A percentile compares a stretch with the other conserved stretches of the same genome.
Evolutionary conservation across 2,113 vertebrate genomes (phyloP).

Genomic region (Spermophilus dauricus): DNA sequence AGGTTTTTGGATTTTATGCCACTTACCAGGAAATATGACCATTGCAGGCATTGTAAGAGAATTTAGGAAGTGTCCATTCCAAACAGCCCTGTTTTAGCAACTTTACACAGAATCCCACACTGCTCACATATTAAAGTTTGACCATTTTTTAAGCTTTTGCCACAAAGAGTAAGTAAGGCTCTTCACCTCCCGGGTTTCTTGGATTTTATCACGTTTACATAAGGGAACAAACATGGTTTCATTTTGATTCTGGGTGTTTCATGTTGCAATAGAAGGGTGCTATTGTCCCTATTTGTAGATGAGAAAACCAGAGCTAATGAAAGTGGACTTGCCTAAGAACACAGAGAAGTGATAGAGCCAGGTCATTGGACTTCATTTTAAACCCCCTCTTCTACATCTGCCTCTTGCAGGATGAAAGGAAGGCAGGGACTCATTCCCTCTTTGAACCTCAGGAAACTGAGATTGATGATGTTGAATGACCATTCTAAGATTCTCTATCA

Average conservation of each 20-base stretch:
- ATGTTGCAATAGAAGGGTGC: background rate
- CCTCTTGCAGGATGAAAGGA: background rate
- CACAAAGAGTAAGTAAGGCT: background rate
- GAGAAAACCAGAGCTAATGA: background rate
- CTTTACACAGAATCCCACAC: background rate
- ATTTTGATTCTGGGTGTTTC: background rate
- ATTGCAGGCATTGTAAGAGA: background rate
- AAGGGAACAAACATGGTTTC: background rate
- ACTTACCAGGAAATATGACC: conserved; percentile 74
- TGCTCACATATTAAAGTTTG: background rate
- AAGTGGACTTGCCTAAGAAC: background rate
- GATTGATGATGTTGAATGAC: background rate
- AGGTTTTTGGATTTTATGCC: conserved; percentile 79
- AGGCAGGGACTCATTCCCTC: background rate
- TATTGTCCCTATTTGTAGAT: background rate
- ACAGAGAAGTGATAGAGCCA: background rate
- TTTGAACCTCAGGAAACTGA: background rate
- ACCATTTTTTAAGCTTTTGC: background rate
- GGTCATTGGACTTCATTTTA: background rate
- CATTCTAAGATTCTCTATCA: background rate
- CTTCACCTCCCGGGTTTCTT: background rate
- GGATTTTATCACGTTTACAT: background rate
- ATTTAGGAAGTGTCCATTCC: conserved; percentile 6
- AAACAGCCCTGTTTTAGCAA: background rate
- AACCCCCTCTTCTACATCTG: background rate